Evolutionary conservation across 2,888 invertebrate species (phyloP).

Genomic region (Tachina lurida): DNA sequence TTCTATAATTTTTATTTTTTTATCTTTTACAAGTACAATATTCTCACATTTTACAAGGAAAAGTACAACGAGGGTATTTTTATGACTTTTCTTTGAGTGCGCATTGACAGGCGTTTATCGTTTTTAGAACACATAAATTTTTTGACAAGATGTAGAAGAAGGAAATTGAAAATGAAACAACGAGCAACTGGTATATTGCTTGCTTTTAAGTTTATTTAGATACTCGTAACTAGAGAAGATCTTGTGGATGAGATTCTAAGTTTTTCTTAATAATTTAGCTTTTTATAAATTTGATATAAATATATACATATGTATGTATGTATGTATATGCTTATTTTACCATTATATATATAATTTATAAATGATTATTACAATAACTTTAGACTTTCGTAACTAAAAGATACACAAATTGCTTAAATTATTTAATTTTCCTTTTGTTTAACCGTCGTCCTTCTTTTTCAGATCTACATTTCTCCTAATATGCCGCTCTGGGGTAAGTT

Average conservation of each 20-base stretch:
- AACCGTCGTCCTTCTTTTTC: too few species aligned
- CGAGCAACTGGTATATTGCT: conserved; percentile 3
- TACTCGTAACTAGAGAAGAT: background rate
- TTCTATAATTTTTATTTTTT: conserved; percentile 12
- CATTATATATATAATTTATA: too few species aligned
- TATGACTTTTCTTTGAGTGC: conserved; percentile 37
- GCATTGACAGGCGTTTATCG: conserved; percentile 58
- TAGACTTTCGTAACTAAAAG: too few species aligned
- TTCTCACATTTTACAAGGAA: conserved; percentile 32
- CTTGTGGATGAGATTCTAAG: background rate
- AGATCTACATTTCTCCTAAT: too few species aligned
- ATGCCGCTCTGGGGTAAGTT: too few species aligned
- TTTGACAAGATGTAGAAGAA: conserved; percentile 39
- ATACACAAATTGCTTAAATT: too few species aligned
- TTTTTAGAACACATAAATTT: conserved; percentile 39
- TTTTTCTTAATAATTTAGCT: background rate
- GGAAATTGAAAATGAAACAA: conserved; percentile 41
- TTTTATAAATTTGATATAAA: too few species aligned
- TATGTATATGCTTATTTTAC: too few species aligned
- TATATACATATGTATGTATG: too few species aligned
- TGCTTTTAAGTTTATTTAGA: conserved; percentile 22
- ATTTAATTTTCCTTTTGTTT: too few species aligned
- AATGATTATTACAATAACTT: too few species aligned
- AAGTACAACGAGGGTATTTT: conserved; percentile 32
- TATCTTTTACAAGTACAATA: conserved; percentile 30